Percentiles rank a stretch among this genome's conserved stretches.
Evolutionary conservation across 2,113 vertebrate species (phyloP).

Genomic region (Limanda limanda): DNA sequence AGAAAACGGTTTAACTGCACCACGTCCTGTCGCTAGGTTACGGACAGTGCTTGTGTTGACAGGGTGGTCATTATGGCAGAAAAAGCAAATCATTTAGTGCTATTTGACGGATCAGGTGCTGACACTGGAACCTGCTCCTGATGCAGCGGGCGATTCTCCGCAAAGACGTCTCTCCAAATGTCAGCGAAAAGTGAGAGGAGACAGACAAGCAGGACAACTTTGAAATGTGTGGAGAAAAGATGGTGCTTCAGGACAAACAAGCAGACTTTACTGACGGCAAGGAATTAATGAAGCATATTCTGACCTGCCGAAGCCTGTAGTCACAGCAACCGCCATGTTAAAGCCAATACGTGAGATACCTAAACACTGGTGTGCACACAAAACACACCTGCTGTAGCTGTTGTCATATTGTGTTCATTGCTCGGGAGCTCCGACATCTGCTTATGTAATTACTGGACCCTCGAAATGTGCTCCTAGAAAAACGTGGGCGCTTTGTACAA

Average conservation of each 20-base stretch:
- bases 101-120: background rate
- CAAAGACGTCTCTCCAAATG: too few species aligned
- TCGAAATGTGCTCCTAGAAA: slow-evolving; percentile 19
- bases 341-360: slow-evolving; percentile 3
- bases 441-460: slow-evolving; percentile 43
- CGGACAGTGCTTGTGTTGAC: slow-evolving; percentile 4
- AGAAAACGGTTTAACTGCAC: slow-evolving; percentile 1
- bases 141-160: background rate
- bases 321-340: background rate
- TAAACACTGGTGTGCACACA: background rate
- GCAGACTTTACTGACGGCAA: slow-evolving; percentile 3
- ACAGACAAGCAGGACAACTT: background rate
- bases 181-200: background rate
- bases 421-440: slow-evolving; percentile 25
- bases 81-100: background rate
- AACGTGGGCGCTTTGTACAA: slow-evolving; percentile 26
- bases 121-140: background rate
- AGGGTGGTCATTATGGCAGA: slow-evolving; percentile 16
- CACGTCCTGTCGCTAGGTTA: background rate
- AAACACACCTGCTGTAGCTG: slow-evolving; percentile 1
- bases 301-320: background rate
- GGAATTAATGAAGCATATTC: background rate
- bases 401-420: slow-evolving; percentile 9
- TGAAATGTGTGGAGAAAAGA: background rate
- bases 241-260: slow-evolving; percentile 16